phyloP scores from a whole-genome alignment of 2,888 invertebrate species.

The Cylindroiulus punctatus region DNA sequence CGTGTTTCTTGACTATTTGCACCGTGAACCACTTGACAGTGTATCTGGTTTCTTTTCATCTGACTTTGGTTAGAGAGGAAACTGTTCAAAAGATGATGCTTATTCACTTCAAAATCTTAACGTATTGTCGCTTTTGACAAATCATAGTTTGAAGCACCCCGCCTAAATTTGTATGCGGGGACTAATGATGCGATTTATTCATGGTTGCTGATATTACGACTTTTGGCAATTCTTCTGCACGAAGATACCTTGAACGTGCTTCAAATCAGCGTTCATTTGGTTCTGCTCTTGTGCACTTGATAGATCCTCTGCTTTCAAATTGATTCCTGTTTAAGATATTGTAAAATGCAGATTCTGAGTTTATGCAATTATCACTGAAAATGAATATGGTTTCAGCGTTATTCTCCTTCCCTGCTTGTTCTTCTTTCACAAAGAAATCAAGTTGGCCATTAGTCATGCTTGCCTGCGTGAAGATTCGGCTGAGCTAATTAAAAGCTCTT shows the following conservation, averaged over 20 bases:
- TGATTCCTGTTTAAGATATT: constrained; percentile 13
- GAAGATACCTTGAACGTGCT: background rate
- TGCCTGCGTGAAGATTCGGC: background rate
- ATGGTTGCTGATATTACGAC: background rate
- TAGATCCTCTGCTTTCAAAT: background rate
- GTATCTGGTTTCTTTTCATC: no score
- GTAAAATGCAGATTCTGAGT: constrained; percentile 20
- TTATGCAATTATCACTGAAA: background rate
- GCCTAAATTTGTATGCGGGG: no score
- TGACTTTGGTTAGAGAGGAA: no score
- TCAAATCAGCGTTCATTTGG: background rate
- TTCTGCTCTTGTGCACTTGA: constrained; percentile 5
- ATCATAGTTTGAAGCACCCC: no score
- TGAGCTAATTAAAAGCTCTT: constrained; percentile 29
- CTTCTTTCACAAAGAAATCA: constrained; percentile 7
- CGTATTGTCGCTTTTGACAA: no score
- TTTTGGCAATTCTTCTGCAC: background rate
- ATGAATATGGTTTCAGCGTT: background rate
- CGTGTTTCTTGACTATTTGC: no score
- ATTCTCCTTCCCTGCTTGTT: background rate
- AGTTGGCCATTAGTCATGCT: constrained; percentile 26
- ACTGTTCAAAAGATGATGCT: no score
- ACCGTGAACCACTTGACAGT: no score
- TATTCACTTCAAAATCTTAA: no score
- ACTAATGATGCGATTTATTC: background rate